Percentiles rank a stretch among this genome's conserved stretches.
Evolutionary conservation across 2,888 invertebrate genomes (phyloP).

Genomic region (Cosmia pyralina): DNA sequence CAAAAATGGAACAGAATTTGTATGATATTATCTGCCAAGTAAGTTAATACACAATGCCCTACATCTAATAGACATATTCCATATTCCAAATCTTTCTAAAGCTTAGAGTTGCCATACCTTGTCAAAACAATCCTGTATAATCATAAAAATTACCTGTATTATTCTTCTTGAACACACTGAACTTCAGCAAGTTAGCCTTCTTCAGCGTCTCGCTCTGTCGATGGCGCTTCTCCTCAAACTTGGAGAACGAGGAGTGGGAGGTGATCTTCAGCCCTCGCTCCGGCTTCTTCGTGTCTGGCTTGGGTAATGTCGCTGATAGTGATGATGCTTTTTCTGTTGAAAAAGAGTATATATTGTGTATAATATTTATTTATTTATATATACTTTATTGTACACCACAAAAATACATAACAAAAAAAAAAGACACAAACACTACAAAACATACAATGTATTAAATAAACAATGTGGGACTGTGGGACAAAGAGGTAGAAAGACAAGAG

Average conservation of each 20-base stretch:
- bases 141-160: slow-evolving; percentile 88
- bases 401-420: too few relatives aligned
- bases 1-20: too few relatives aligned
- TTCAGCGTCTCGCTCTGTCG: slow-evolving; percentile 93
- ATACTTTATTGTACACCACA: too few relatives aligned
- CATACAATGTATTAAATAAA: too few relatives aligned
- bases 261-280: slow-evolving; percentile 85
- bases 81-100: not conserved
- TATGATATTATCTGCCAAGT: too few relatives aligned
- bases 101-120: not conserved
- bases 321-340: slow-evolving; percentile 81
- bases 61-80: too few relatives aligned
- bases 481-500: not conserved
- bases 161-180: slow-evolving; percentile 94
- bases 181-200: slow-evolving; percentile 93
- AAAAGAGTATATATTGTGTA: too few relatives aligned
- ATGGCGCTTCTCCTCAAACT: slow-evolving; percentile 96
- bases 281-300: slow-evolving; percentile 81
- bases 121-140: not conserved
- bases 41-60: too few relatives aligned
- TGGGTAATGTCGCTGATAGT: slow-evolving; percentile 81
- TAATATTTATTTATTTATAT: too few relatives aligned
- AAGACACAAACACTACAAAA: too few relatives aligned
- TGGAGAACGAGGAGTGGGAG: slow-evolving; percentile 91
- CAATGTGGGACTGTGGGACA: too few relatives aligned